Evolutionary conservation across 2,797 vertebrate species (phyloP).

Genomic region (Spinus olivaceus): DNA sequence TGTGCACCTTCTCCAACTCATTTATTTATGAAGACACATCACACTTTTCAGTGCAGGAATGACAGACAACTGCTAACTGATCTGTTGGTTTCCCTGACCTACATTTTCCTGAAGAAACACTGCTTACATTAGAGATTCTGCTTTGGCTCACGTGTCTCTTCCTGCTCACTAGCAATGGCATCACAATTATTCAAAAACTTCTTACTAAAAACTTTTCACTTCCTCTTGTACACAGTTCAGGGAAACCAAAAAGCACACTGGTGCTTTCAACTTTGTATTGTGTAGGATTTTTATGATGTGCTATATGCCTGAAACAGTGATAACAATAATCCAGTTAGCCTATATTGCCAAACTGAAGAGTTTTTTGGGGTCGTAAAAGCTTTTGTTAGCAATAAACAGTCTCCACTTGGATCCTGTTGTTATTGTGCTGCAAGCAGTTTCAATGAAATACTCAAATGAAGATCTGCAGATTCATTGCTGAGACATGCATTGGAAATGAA

Average conservation of each 20-base stretch:
- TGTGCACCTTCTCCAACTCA: not conserved
- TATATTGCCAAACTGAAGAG: not conserved
- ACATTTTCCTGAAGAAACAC: not conserved
- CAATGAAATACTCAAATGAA: slow-evolving; percentile 25
- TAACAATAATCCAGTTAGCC: slow-evolving; percentile 16
- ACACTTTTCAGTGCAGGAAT: not conserved
- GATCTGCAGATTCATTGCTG: slow-evolving; percentile 16
- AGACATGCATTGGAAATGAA: not conserved
- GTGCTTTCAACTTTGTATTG: slow-evolving; percentile 7
- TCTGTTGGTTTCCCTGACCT: slow-evolving; percentile 19
- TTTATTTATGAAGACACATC: not conserved
- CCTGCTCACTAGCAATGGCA: not conserved
- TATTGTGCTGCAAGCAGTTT: slow-evolving; percentile 64
- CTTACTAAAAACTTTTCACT: not conserved
- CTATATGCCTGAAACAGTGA: slow-evolving; percentile 29
- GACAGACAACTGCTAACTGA: slow-evolving; percentile 10
- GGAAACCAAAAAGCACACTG: not conserved
- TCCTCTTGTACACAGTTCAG: not conserved
- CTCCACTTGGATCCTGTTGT: slow-evolving; percentile 50
- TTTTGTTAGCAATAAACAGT: slow-evolving; percentile 38
- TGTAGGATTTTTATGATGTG: slow-evolving; percentile 40
- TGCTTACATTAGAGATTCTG: not conserved
- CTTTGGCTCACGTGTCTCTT: not conserved
- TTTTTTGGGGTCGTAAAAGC: slow-evolving; percentile 46
- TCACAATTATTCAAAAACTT: slow-evolving; percentile 19